phyloP scores from a whole-genome alignment of 2,797 vertebrate species.

The Oreochromis grahami region DNA sequence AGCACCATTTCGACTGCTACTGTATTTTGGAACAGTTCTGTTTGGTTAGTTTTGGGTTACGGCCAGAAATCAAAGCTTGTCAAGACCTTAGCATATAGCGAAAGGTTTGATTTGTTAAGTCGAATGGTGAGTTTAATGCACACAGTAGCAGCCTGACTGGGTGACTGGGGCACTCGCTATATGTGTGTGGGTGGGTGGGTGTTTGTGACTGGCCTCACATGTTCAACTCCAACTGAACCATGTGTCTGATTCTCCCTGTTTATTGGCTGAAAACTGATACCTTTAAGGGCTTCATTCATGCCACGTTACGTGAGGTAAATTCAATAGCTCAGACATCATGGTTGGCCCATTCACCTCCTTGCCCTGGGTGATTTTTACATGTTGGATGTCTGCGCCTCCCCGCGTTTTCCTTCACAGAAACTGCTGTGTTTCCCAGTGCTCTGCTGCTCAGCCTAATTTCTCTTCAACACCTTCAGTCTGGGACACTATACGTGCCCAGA shows the following conservation, averaged over 20 bases:
- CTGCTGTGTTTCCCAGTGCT: constrained; percentile 25
- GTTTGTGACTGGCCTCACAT: constrained; percentile 56
- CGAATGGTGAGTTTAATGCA: constrained; percentile 32
- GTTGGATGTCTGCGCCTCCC: constrained; percentile 17
- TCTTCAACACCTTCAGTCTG: constrained; percentile 15
- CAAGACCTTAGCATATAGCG: constrained; percentile 21
- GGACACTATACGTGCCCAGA: constrained; percentile 15
- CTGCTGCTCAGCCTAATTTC: constrained; percentile 23
- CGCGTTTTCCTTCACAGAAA: constrained; percentile 11
- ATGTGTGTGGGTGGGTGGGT: neutral
- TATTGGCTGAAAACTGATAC: constrained; percentile 73
- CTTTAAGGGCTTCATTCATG: constrained; percentile 74
- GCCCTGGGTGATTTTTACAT: constrained; percentile 51
- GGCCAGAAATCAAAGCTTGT: neutral
- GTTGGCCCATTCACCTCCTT: constrained; percentile 33
- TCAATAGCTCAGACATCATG: constrained; percentile 46
- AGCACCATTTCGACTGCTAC: constrained; percentile 51
- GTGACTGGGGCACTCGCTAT: constrained; percentile 21
- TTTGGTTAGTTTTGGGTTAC: constrained; percentile 60
- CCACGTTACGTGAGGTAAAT: constrained; percentile 56
- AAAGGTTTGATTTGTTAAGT: constrained; percentile 44
- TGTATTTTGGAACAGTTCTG: constrained; percentile 31
- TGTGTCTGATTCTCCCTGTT: constrained; percentile 55
- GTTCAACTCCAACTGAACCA: constrained; percentile 71
- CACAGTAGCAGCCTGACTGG: constrained; percentile 39